phyloP scores from a whole-genome alignment of 92 coral and sea anemone genomes.

The Palythoa caribaeorum region DNA sequence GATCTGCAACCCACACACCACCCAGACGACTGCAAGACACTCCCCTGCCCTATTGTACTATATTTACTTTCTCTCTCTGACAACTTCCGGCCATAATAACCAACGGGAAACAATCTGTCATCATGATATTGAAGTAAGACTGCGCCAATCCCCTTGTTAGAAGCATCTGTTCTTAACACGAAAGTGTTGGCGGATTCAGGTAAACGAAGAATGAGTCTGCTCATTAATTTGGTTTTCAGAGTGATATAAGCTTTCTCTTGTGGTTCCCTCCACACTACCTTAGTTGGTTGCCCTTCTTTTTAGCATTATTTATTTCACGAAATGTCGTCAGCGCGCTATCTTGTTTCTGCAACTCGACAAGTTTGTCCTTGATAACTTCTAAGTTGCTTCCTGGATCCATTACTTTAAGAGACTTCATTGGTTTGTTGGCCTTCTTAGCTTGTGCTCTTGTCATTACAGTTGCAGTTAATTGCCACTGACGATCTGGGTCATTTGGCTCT shows the following conservation, averaged over 20 bases:
- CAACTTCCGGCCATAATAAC: no score
- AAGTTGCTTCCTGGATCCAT: background rate
- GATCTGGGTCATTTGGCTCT: conserved; percentile 12
- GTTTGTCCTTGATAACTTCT: conserved; percentile 14
- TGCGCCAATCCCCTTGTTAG: no score
- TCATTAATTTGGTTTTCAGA: no score
- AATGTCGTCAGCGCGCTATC: conserved; percentile 30
- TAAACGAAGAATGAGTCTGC: no score
- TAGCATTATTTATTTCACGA: background rate
- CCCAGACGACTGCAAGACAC: background rate
- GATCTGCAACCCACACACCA: no score
- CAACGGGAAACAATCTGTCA: no score
- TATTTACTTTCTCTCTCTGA: no score
- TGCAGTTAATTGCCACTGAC: background rate
- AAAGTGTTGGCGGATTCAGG: no score
- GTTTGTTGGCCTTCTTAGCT: background rate
- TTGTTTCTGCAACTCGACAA: conserved; percentile 28
- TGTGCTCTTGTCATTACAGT: conserved; percentile 18
- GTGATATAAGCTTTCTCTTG: no score
- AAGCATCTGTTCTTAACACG: no score
- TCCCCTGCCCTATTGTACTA: background rate
- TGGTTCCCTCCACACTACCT: no score
- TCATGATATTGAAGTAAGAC: no score
- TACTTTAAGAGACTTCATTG: background rate
- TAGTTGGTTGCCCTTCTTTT: background rate